Evolutionary conservation across 1,140 invertebrate species (phyloP), one percentile per base, ranked within the genome.

Genomic region (Mesaphorura yosii): DNA sequence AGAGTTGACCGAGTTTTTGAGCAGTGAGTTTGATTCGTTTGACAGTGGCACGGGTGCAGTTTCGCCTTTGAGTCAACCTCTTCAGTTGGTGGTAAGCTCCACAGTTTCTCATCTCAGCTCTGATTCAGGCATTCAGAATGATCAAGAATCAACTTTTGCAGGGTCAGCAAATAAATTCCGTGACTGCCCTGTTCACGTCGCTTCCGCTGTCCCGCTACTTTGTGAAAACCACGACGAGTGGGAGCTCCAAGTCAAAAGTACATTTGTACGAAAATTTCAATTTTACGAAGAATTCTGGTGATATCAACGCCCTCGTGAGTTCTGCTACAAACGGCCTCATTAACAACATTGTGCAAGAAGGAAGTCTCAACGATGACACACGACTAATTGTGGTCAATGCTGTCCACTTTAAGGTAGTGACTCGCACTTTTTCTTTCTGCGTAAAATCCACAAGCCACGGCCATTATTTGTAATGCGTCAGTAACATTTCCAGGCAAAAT

Each of bases 371-470:
- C 15, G 37, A 29, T 6, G 46, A 48, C 12, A 48, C 46, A 26
- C 19, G 37, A 10, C 4, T 48, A 19, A 26, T 48, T 15, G 23
- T 48, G 7, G 37, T 48, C 27, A 48, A 48, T 22, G 46, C 6
- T 6, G 25, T 48, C 20, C 28, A 48, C 27, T 48, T 48, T 20
- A 26, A 48, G 6, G 46, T 48, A 48, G 31, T 10, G n/a, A 34
- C n/a, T 34, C n/a, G n/a, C 10, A 34, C 31, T 10, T 34, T 10
- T 34, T 10, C 10, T 10, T 34, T 34, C n/a, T 10, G 31, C n/a
- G n/a, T 34, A 10, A 10, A 34, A 10, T 34, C n/a, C 31, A 34
- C 10, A n/a, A 34, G n/a, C n/a, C n/a, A 10, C n/a, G n/a, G 10
- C n/a, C 10, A 34, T 34, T n/a, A 34, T 34, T 34, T 34, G 10